Evolutionary conservation across 1,140 invertebrate species (phyloP), one percentile per base, ranked within the genome.

Genomic region (Sarcophaga peregrina): DNA sequence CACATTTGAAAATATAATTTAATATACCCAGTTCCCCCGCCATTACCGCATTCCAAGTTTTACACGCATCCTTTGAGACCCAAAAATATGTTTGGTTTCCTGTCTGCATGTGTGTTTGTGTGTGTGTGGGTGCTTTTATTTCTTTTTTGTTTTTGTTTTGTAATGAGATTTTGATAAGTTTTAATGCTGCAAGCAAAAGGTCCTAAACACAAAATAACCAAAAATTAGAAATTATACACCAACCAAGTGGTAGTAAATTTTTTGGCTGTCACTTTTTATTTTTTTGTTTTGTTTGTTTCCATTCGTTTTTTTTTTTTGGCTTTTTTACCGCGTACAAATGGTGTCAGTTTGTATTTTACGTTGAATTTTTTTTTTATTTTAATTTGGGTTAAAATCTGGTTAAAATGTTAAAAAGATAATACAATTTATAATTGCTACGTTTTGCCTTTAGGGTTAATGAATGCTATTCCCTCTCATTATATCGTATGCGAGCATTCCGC

Each of bases 121-220:
- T 13, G 13, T 3, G 8, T 52, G 62, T 68, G 62, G 25, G 25
- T 37, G 25, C 25, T 4, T 37, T n/a, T n/a, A n/a, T n/a, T n/a
- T n/a, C n/a, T 37, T 37, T 37, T 37, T 37, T 20, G 54, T 68
- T 17, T 68, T 17, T 68, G 62, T 68, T 68, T 68, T 9, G 9
- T 68, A 68, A 68, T 68, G 62, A 68, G 62, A 68, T 68, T 68
- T 68, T 68, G 62, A 68, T 68, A 68, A 68, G 62, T 68, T 68
- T 37, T 68, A 68, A 68, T 20, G 62, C 62, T 68, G n/a, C 9
- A 68, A 6, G 62, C 62, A 17, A 68, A 20, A 68, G 17, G 17
- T 20, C 62, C 62, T 20, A 20, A 68, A 68, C n/a, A 68, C 17
- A 62, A 68, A n/a, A 68, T 68, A 20, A 20, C 62, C 9, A 68